phyloP scores from a whole-genome alignment of 1,140 invertebrate genomes.

The Microplitis demolitor region DNA sequence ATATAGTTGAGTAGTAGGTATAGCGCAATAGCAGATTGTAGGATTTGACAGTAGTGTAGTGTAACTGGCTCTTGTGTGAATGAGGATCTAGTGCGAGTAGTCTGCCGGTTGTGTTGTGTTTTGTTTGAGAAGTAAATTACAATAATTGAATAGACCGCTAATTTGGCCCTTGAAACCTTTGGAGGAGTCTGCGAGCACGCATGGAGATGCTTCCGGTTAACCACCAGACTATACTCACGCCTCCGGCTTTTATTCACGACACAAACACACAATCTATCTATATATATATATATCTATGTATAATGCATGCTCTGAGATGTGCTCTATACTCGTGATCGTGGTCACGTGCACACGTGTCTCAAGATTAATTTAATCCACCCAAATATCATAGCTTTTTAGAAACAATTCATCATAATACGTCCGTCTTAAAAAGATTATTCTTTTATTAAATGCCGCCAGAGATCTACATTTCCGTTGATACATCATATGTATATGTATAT shows the following conservation, averaged over 20 bases:
- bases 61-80: no score
- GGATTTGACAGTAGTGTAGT: not conserved
- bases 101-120: conserved; percentile 38
- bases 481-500: not conserved
- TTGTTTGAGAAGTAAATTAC: conserved; percentile 60
- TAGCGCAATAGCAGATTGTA: no score
- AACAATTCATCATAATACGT: not conserved
- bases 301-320: no score
- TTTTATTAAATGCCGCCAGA: no score
- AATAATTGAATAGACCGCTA: conserved; percentile 61
- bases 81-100: not conserved
- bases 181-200: not conserved
- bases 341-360: conserved; percentile 30
- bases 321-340: not conserved
- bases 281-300: not conserved
- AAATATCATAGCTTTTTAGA: not conserved
- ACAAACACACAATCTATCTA: conserved; percentile 2
- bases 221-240: conserved; percentile 13
- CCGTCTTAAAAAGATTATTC: no score
- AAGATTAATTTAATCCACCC: conserved; percentile 31
- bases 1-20: no score
- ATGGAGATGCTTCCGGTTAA: conserved; percentile 27
- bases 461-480: conserved; percentile 12
- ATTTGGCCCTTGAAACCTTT: conserved; percentile 40
- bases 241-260: conserved; percentile 26